These are phyloP conservation scores for Masnerella sp. DNA, from an alignment of 2,888 invertebrate species.

Conservation along the genomic window DNA sequence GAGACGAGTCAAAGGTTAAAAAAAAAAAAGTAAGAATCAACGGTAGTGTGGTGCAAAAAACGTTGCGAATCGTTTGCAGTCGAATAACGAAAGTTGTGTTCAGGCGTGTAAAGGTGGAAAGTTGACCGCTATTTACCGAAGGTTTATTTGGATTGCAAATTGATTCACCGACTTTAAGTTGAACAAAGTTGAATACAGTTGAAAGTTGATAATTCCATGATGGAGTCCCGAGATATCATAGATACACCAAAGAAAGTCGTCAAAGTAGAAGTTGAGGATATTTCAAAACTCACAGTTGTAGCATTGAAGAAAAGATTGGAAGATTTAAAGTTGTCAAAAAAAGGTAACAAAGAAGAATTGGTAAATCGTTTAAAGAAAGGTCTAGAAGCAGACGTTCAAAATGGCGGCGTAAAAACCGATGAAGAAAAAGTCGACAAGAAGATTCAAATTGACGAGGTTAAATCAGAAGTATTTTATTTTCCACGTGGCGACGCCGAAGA, in stretches of 20 bases:
- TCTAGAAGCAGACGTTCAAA: background rate
- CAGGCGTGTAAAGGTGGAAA: conserved; percentile 13
- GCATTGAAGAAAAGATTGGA: background rate
- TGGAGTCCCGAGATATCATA: background rate
- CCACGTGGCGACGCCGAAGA: no score
- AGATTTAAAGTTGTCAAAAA: background rate
- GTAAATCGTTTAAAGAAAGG: background rate
- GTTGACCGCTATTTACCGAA: conserved; percentile 1
- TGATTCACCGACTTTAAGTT: background rate
- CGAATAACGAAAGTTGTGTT: background rate
- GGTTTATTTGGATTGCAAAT: background rate
- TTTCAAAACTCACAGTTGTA: background rate
- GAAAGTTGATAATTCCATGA: background rate
- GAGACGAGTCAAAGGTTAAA: background rate
- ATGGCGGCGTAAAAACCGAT: no score
- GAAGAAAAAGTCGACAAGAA: no score
- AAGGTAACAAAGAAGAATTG: conserved; percentile 3
- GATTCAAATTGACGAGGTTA: background rate
- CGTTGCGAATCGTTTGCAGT: background rate
- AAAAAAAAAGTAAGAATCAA: background rate
- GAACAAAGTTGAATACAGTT: background rate
- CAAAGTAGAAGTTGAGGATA: no score
- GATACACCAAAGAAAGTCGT: background rate
- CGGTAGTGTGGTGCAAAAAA: background rate
- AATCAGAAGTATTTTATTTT: no score